Conservation (phyloP, 2,797 vertebrate genomes). For the Pangasius macronema region DNA sequence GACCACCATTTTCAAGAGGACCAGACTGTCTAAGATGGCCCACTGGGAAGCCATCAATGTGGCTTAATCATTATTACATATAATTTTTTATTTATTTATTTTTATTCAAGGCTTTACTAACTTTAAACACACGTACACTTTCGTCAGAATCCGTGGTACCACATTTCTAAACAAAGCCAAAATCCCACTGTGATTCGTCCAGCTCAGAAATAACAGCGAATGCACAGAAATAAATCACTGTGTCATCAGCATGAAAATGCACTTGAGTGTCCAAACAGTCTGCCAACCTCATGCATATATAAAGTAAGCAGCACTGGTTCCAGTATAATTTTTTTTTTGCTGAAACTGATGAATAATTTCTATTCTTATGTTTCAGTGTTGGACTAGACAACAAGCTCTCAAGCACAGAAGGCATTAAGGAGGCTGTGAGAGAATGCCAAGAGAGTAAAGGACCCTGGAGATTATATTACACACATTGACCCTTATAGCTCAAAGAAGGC, state of each 20-base stretch:
- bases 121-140: no score
- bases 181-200: slow-evolving; percentile 10
- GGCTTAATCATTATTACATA: not conserved
- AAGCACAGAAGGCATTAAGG: not conserved
- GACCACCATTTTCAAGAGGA: not conserved
- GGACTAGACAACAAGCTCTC: slow-evolving; percentile 6
- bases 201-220: not conserved
- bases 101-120: no score
- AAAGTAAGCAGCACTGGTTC: not conserved
- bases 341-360: slow-evolving; percentile 25
- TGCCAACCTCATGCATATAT: slow-evolving; percentile 29
- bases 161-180: slow-evolving; percentile 14
- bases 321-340: not conserved
- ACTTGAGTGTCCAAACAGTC: slow-evolving; percentile 20
- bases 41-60: not conserved
- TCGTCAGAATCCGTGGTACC: no score
- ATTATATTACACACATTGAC: slow-evolving; percentile 6
- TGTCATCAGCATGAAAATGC: slow-evolving; percentile 29
- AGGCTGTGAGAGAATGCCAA: not conserved
- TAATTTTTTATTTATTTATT: no score
- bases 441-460: not conserved
- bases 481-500: not conserved
- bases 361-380: slow-evolving; percentile 1
- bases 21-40: not conserved
- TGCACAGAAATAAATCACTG: slow-evolving; percentile 15